Conservation (phyloP, 2,797 vertebrate genomes). For the Nyctibius grandis region DNA sequence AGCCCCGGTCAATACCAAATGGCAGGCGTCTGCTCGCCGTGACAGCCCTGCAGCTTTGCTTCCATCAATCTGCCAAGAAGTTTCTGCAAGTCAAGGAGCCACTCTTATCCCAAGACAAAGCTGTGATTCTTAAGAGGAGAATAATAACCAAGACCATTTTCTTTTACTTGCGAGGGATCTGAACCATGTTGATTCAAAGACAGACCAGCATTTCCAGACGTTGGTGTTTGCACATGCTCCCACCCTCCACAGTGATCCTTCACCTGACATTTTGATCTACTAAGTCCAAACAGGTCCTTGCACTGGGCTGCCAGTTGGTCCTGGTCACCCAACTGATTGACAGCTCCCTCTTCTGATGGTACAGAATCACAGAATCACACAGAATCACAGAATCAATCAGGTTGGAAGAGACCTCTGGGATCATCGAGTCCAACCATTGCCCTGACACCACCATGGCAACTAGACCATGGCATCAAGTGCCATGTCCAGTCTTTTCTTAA, state of each 20-base stretch:
- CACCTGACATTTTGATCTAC: neutral
- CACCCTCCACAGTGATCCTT: neutral
- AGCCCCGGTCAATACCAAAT: neutral
- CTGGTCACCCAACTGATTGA: neutral
- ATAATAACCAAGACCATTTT: neutral
- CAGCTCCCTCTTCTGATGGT: neutral
- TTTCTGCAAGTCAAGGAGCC: neutral
- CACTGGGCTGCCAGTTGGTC: neutral
- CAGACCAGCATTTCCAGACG: neutral
- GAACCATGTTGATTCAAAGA: neutral
- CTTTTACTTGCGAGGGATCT: neutral
- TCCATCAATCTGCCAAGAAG: neutral
- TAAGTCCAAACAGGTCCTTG: neutral
- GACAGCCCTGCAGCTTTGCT: neutral
- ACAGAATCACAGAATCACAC: too few species aligned
- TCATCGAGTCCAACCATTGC: too few species aligned
- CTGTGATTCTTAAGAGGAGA: neutral
- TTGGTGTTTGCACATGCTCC: neutral
- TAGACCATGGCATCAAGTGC: too few species aligned
- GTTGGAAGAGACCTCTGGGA: too few species aligned
- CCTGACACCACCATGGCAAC: too few species aligned
- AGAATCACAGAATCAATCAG: too few species aligned
- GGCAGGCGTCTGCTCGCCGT: neutral
- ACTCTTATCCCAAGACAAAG: neutral
- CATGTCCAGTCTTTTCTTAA: too few species aligned